A percentile compares a stretch with the other conserved stretches of the same genome.
Conservation (phyloP, 2,888 invertebrate species). For the Eupithecia insigniata region DNA sequence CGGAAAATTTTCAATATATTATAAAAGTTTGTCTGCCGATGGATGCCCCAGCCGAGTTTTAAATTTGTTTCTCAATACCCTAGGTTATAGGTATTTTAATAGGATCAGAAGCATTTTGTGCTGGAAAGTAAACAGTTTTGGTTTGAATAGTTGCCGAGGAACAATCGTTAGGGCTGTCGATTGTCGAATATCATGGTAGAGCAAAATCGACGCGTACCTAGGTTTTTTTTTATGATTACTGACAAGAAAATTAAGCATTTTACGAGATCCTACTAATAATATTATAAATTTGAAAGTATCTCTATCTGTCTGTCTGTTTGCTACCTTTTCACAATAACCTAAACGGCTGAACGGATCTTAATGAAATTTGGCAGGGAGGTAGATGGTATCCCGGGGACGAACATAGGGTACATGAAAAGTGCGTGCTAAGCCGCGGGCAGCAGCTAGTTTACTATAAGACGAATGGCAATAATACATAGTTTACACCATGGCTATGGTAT, state of each 20-base stretch:
- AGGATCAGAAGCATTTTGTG: conserved; percentile 60
- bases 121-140: conserved; percentile 54
- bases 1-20: conserved; percentile 70
- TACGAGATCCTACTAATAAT: not conserved
- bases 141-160: conserved; percentile 57
- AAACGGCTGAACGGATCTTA: too few relatives aligned
- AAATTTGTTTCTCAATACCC: conserved; percentile 62
- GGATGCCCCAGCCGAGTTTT: conserved; percentile 59
- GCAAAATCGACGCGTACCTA: conserved; percentile 32
- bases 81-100: conserved; percentile 61
- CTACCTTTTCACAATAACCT: too few relatives aligned
- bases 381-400: too few relatives aligned
- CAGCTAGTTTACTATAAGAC: too few relatives aligned
- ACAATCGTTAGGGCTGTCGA: conserved; percentile 61
- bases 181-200: conserved; percentile 56
- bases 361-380: too few relatives aligned
- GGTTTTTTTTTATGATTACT: not conserved
- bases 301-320: too few relatives aligned
- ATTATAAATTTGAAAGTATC: too few relatives aligned
- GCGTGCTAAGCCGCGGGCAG: too few relatives aligned
- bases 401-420: too few relatives aligned
- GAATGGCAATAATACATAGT: too few relatives aligned
- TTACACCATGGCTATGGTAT: too few relatives aligned
- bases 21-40: conserved; percentile 63
- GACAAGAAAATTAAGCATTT: not conserved